Conservation (phyloP, 2,888 invertebrate genomes). For the Brenthis daphne region DNA sequence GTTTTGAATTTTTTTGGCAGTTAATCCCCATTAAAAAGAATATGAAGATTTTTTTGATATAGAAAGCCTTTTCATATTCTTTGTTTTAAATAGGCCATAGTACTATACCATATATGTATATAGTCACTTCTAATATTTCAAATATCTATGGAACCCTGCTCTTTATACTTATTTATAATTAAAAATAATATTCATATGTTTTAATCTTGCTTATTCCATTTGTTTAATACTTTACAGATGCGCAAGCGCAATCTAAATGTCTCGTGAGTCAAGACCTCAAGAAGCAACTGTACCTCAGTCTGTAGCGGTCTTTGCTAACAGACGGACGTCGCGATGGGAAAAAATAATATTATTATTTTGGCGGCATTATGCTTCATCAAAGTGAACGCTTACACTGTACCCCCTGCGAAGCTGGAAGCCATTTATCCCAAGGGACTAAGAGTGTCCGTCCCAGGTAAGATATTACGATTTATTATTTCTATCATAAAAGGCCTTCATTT, state of each 20-base stretch:
- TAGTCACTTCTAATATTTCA: not conserved
- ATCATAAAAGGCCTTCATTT: conserved; percentile 1
- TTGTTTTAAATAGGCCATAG: too few species aligned
- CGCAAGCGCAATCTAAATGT: conserved; percentile 24
- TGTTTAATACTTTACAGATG: conserved; percentile 19
- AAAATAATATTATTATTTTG: conserved; percentile 29
- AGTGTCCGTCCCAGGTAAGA: conserved; percentile 82
- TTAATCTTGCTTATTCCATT: conserved; percentile 11
- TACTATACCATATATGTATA: too few species aligned
- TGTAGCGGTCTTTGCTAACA: conserved; percentile 16
- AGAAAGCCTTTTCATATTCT: too few species aligned
- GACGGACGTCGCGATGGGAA: conserved; percentile 53
- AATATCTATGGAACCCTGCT: not conserved
- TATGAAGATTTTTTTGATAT: too few species aligned
- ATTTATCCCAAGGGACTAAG: conserved; percentile 83
- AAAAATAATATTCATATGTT: too few species aligned
- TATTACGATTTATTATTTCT: not conserved
- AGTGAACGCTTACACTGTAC: conserved; percentile 60
- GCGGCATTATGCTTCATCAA: conserved; percentile 26
- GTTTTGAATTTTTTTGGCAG: too few species aligned
- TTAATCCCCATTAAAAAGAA: too few species aligned
- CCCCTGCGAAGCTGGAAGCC: conserved; percentile 81
- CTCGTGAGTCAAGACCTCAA: conserved; percentile 11
- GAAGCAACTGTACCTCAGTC: conserved; percentile 32
- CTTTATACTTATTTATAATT: too few species aligned